Evolutionary conservation across 2,113 vertebrate genomes (phyloP).

Genomic region (Protobothrops flavoviridis): DNA sequence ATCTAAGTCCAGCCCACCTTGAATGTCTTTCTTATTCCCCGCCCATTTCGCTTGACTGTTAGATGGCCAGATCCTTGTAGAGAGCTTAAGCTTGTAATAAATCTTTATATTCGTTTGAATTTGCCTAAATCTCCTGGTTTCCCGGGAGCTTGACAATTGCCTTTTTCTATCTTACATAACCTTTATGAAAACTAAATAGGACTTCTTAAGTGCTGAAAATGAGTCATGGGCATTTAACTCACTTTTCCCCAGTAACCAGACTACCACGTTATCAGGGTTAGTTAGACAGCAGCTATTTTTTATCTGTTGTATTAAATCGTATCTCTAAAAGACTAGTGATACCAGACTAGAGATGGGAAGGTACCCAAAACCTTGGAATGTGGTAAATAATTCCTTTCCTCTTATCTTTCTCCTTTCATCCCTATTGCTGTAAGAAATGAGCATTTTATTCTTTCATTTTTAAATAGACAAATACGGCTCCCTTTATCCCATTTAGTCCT

Average conservation of each 20-base stretch:
- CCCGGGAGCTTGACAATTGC: too few relatives aligned
- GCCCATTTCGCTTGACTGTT: too few relatives aligned
- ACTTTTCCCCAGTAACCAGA: background rate
- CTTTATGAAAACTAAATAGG: background rate
- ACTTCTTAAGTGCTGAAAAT: background rate
- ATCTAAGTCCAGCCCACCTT: too few relatives aligned
- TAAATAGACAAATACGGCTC: background rate
- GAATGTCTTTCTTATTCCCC: too few relatives aligned
- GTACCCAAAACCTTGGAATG: background rate
- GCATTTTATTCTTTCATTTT: background rate
- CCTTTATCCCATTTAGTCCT: background rate
- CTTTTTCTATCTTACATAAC: background rate
- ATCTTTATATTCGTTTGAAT: background rate
- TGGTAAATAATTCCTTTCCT: background rate
- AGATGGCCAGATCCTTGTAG: too few relatives aligned
- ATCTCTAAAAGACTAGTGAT: background rate
- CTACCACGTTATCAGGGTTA: background rate
- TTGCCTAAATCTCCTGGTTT: too few relatives aligned
- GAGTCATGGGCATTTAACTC: background rate
- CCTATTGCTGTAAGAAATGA: background rate
- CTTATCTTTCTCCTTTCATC: background rate
- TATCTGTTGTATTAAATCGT: background rate
- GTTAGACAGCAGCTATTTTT: background rate
- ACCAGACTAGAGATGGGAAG: background rate
- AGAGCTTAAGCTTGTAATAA: background rate